Evolutionary conservation across 2,113 vertebrate species (phyloP).

Genomic region (Lates calcarifer): DNA sequence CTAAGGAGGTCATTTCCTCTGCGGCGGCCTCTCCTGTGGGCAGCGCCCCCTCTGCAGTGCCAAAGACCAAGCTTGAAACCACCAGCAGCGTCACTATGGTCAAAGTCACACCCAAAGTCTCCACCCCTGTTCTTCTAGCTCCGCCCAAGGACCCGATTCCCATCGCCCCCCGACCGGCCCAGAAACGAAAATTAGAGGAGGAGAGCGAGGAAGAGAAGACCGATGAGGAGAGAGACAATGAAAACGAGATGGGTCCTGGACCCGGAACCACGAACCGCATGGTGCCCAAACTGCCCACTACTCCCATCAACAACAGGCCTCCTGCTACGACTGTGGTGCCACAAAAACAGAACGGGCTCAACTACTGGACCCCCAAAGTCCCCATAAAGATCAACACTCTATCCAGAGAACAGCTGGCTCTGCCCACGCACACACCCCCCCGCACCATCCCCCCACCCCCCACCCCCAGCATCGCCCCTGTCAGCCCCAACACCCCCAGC

Average conservation of each 20-base stretch:
- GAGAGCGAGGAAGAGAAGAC: slow-evolving; percentile 80
- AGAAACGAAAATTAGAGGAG: slow-evolving; percentile 74
- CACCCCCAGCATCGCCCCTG: slow-evolving; percentile 75
- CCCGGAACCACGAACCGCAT: slow-evolving; percentile 78
- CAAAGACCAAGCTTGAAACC: slow-evolving; percentile 83
- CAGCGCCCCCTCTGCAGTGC: slow-evolving; percentile 72
- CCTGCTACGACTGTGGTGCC: slow-evolving; percentile 58
- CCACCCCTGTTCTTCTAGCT: slow-evolving; percentile 58
- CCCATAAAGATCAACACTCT: slow-evolving; percentile 86
- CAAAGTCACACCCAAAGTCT: slow-evolving; percentile 80
- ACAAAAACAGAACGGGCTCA: slow-evolving; percentile 85
- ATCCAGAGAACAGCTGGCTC: slow-evolving; percentile 84
- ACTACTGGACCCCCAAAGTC: slow-evolving; percentile 83
- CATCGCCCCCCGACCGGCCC: slow-evolving; percentile 66
- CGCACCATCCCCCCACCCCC: slow-evolving; percentile 73
- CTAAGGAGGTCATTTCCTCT: slow-evolving; percentile 76
- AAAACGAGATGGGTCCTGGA: slow-evolving; percentile 51
- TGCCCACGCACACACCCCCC: slow-evolving; percentile 71
- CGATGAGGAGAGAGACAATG: slow-evolving; percentile 77
- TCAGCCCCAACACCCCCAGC: slow-evolving; percentile 72
- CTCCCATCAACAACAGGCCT: slow-evolving; percentile 79
- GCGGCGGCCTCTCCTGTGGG: slow-evolving; percentile 59
- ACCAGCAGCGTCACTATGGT: slow-evolving; percentile 79
- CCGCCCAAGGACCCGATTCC: slow-evolving; percentile 76
- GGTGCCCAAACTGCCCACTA: slow-evolving; percentile 81